Percentiles rank a stretch among this genome's conserved stretches.
phyloP scores from a whole-genome alignment of 2,113 vertebrate species.

The Phasianus colchicus region DNA sequence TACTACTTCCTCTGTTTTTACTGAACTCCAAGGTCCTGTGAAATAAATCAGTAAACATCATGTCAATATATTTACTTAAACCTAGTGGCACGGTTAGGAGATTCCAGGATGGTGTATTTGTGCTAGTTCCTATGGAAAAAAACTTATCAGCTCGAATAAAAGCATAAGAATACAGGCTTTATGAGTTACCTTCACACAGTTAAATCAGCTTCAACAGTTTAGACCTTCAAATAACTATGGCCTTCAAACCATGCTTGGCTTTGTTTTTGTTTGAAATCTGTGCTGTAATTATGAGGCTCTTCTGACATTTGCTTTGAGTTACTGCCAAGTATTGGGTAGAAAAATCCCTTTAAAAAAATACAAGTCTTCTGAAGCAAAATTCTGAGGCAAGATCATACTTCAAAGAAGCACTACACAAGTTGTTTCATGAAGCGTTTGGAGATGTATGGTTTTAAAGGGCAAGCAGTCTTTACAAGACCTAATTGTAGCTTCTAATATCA shows the following conservation, averaged over 20 bases:
- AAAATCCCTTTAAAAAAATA: neutral
- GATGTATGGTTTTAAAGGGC: neutral
- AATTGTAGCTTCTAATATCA: neutral
- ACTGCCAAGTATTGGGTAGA: neutral
- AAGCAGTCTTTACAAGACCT: neutral
- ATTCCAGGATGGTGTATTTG: neutral
- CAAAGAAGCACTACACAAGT: neutral
- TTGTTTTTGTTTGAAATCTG: neutral
- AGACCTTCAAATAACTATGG: neutral
- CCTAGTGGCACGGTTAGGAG: neutral
- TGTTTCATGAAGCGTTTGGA: neutral
- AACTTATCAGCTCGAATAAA: neutral
- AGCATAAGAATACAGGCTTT: neutral
- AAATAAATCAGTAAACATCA: neutral
- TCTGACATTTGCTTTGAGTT: neutral
- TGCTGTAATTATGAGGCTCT: neutral
- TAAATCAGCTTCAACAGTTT: neutral
- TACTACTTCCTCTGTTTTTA: neutral
- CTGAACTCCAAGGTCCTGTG: neutral
- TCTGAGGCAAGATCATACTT: neutral
- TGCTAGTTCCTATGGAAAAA: neutral
- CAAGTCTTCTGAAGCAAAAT: neutral
- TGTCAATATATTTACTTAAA: neutral
- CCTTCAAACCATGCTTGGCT: neutral
- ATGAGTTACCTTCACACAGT: neutral